Evolutionary conservation across 2,888 invertebrate species (phyloP), one percentile per base, ranked within the genome.

Genomic region (Cataglyphis albicans): DNA sequence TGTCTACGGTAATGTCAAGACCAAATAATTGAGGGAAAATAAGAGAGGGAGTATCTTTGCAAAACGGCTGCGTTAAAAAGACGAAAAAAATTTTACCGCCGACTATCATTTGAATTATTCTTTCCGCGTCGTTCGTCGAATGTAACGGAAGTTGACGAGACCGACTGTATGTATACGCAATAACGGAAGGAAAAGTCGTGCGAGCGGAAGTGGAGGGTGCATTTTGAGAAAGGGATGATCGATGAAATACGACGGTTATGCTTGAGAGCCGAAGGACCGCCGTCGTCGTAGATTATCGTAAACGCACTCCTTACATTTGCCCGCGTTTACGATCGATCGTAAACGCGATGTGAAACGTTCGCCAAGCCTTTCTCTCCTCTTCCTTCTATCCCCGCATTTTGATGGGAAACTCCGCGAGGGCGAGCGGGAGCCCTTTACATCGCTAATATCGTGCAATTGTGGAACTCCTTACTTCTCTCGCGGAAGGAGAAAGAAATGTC

Each of bases 381-480:
- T 3, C 21, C 65, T n/a, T n/a, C 57, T 10, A 1, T 57, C 29
- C 38, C 55, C 48, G 44, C 5, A 72, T 68, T 74, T 81, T 57
- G 83, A 87, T 85, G 83, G 86, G 76, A 84, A 86, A 85, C 67
- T 90, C 87, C 64, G 76, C 57, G 64, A 73, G 73, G 61, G 67
- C 74, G 81, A 74, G 82, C 72, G 73, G 64, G 70, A 72, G 21
- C 78, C 74, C 72, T 86, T 81, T 76, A 86, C 86, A 84, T 83
- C 85, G 86, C 88, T 88, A 90, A 91, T 86, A 81, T 85, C 87
- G 80, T 78, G 41, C 84, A 81, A 90, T 88, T 86, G 86, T 87
- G 76, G 67, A 18, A 70, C 44, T 63, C 83, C 55, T 78, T 67
- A 61, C 57, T 57, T n/a, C 52, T 44, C 68, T 52, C 35, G 72